Percentiles rank a stretch among this genome's conserved stretches.
phyloP scores from a whole-genome alignment of 1,140 invertebrate genomes.

The Achatina immaculata region DNA sequence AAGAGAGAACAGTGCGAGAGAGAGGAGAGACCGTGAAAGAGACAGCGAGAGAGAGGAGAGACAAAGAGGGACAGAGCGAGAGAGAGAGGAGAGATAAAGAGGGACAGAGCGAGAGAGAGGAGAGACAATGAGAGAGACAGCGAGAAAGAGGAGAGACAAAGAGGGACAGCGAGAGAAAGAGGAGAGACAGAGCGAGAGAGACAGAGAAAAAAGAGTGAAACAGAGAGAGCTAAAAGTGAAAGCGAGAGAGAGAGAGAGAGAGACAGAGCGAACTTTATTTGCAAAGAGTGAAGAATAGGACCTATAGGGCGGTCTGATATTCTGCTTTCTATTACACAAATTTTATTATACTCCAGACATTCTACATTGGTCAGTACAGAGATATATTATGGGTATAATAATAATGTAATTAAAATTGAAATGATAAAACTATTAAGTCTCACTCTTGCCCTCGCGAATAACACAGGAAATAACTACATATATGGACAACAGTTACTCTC shows the following conservation, averaged over 20 bases:
- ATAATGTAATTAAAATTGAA: too few relatives aligned
- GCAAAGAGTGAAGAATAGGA: constrained; percentile 1
- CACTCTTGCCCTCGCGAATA: too few relatives aligned
- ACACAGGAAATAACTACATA: too few relatives aligned
- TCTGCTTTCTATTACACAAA: too few relatives aligned
- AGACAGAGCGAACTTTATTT: too few relatives aligned
- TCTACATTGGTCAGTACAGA: too few relatives aligned
- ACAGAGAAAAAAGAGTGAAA: constrained; percentile 25
- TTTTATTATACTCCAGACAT: too few relatives aligned
- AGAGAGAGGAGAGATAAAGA: constrained; percentile 17
- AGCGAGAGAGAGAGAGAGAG: too few relatives aligned
- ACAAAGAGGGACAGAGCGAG: constrained; percentile 15
- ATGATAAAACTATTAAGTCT: too few relatives aligned
- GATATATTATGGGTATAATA: too few relatives aligned
- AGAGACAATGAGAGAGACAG: neutral
- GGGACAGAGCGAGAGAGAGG: neutral
- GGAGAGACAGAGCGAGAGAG: neutral
- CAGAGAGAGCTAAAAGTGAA: constrained; percentile 9
- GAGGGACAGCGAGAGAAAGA: neutral
- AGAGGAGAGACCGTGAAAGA: neutral
- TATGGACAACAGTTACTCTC: too few relatives aligned
- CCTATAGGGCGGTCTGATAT: neutral
- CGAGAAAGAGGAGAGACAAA: neutral
- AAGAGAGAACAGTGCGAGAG: neutral
- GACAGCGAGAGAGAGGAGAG: neutral